Base-by-base conservation (phyloP, 2,888 invertebrate species). In the Cordylochernes scorpioides region DNA sequence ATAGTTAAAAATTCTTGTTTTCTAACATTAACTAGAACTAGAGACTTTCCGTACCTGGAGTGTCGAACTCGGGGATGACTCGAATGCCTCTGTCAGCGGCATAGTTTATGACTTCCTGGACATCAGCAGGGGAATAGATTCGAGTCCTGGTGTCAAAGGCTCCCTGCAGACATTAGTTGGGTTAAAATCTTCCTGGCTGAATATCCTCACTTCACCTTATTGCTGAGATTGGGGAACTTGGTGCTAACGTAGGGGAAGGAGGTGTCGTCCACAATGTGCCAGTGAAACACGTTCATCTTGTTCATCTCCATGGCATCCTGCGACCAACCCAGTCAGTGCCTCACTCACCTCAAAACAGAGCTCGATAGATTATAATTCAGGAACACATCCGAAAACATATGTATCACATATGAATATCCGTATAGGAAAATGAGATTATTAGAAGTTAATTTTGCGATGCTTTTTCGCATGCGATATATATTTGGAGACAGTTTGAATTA, bases 251-350 rank as follows among this genome's bases (percentile, higher is more conserved):
- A 71, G 0, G 91, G 88, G 50, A 88, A 91, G 43, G 86, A 84
- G 39, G 86, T 84, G 12, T 75, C 72, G 53, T 91, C 91, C 2
- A 55, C 54, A n/a, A 58, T 49, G 36, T 58, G 58, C 86, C 86
- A 88, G 48, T 91, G 88, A 57, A 91, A 73, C 0, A 75, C 72
- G 49, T 88, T 91, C 44, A 88, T 49, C 51, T 88, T 91, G 16
- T 74, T 73, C 48, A 70, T 65, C 0, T 73, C 69, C 82, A 88
- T 86, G 1, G 65, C 82, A 45, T 82, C 80, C 43, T 55, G 42
- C 5, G 44, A n/a, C n/a, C n/a, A n/a, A n/a, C n/a, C n/a, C n/a
- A n/a, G n/a, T n/a, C n/a, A n/a, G n/a, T n/a, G n/a, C n/a, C n/a
- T n/a, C n/a, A n/a, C n/a, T n/a, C n/a, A n/a, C n/a, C n/a, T n/a